A percentile compares a stretch with the other conserved stretches of the same genome.
Evolutionary conservation across 2,888 invertebrate genomes (phyloP).

Genomic region (Eupithecia abbreviata): DNA sequence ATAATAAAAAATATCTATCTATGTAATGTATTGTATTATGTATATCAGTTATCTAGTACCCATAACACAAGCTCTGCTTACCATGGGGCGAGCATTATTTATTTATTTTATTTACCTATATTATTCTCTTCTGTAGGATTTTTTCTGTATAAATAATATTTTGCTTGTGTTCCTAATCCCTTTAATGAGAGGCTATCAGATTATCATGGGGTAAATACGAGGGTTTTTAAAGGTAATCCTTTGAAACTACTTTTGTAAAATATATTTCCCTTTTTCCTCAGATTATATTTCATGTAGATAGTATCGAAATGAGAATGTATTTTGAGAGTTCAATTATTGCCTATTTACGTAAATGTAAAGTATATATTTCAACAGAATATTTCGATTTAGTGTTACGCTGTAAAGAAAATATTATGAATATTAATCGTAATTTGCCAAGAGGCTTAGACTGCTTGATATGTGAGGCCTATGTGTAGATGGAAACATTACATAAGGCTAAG

Average conservation of each 20-base stretch:
- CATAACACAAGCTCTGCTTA: too few relatives aligned
- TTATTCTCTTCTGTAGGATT: neutral
- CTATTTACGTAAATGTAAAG: slow-evolving; percentile 53
- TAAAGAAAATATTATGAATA: slow-evolving; percentile 67
- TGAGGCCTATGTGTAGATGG: neutral
- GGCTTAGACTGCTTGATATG: slow-evolving; percentile 35
- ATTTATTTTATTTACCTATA: too few relatives aligned
- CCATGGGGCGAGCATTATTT: too few relatives aligned
- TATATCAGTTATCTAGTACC: too few relatives aligned
- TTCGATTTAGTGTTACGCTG: slow-evolving; percentile 78
- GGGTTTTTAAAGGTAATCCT: slow-evolving; percentile 21
- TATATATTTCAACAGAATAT: slow-evolving; percentile 71
- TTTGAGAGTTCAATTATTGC: slow-evolving; percentile 72
- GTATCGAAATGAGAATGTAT: slow-evolving; percentile 65
- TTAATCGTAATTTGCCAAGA: slow-evolving; percentile 71
- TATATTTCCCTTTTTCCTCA: slow-evolving; percentile 34
- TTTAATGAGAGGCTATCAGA: neutral
- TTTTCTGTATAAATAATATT: neutral
- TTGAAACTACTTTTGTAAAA: slow-evolving; percentile 41
- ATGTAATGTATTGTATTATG: too few relatives aligned
- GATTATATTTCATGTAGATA: slow-evolving; percentile 57
- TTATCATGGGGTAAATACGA: slow-evolving; percentile 8
- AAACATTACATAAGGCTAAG: neutral
- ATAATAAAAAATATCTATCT: too few relatives aligned
- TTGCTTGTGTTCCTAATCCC: neutral